Evolutionary conservation across 1,140 invertebrate species (phyloP).

Genomic region (Adelges cooleyi): DNA sequence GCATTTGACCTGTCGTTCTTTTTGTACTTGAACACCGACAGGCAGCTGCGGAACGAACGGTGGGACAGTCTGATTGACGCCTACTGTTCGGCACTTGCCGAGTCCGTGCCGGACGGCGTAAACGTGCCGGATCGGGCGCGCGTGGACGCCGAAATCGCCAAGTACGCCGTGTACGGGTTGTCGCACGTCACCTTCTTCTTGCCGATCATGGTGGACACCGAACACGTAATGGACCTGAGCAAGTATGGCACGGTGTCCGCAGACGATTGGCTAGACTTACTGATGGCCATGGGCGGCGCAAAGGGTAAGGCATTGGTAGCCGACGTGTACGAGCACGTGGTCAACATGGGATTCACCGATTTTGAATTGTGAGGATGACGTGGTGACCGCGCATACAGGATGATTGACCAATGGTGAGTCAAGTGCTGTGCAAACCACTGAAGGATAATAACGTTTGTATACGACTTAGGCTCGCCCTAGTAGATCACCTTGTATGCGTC

Average conservation of each 20-base stretch:
- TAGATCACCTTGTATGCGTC: no score
- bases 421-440: no score
- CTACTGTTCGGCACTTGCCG: slow-evolving; percentile 35
- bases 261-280: slow-evolving; percentile 36
- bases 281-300: slow-evolving; percentile 37
- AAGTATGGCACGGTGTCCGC: background rate
- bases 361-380: no score
- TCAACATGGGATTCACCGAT: background rate
- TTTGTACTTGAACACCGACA: slow-evolving; percentile 37
- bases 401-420: no score
- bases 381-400: no score
- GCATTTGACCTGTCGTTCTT: slow-evolving; percentile 39
- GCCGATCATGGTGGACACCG: background rate
- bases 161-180: background rate
- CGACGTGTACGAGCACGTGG: slow-evolving; percentile 36
- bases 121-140: background rate
- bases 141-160: background rate
- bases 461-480: no score
- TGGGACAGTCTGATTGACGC: slow-evolving; percentile 35
- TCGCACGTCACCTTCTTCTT: background rate
- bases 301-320: slow-evolving; percentile 38
- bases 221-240: background rate
- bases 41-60: slow-evolving; percentile 29
- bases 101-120: background rate
- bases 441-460: no score